A percentile compares a stretch with the other conserved stretches of the same genome.
phyloP scores from a whole-genome alignment of 64 coral and sea anemone species.

The Pachyseris speciosa region DNA sequence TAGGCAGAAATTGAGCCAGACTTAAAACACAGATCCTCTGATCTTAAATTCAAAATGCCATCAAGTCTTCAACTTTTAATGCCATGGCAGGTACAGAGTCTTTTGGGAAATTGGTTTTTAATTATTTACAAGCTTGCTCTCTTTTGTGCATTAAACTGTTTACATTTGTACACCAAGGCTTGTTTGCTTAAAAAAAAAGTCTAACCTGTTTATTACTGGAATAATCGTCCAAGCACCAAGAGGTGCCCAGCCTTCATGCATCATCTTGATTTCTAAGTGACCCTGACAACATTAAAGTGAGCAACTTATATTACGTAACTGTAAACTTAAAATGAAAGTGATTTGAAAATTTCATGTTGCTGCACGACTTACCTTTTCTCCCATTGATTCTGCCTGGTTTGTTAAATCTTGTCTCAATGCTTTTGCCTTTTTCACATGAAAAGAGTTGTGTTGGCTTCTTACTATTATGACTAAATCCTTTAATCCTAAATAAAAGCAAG shows the following conservation, averaged over 20 bases:
- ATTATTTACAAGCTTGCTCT: no score
- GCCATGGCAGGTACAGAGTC: no score
- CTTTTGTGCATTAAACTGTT: no score
- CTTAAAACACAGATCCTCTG: no score
- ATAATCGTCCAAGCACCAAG: slow-evolving; percentile 93
- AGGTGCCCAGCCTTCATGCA: slow-evolving; percentile 89
- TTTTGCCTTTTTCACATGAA: slow-evolving; percentile 62
- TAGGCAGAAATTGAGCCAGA: no score
- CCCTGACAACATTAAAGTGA: slow-evolving; percentile 64
- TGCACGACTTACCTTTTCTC: slow-evolving; percentile 61
- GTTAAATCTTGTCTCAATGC: slow-evolving; percentile 1
- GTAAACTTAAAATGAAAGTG: not conserved
- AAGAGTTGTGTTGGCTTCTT: slow-evolving; percentile 61
- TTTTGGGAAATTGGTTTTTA: no score
- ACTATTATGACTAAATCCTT: slow-evolving; percentile 64
- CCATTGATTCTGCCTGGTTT: slow-evolving; percentile 15
- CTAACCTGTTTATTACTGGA: slow-evolving; percentile 75
- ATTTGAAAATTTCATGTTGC: no score
- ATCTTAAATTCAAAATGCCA: no score
- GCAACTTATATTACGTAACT: no score
- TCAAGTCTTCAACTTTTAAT: no score
- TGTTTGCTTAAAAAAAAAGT: no score
- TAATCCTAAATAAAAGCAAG: slow-evolving; percentile 14
- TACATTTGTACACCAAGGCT: no score
- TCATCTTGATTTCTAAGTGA: slow-evolving; percentile 69